Evolutionary conservation across 2,797 vertebrate species (phyloP), one percentile per base, ranked within the genome.

Genomic region (Nasua narica): DNA sequence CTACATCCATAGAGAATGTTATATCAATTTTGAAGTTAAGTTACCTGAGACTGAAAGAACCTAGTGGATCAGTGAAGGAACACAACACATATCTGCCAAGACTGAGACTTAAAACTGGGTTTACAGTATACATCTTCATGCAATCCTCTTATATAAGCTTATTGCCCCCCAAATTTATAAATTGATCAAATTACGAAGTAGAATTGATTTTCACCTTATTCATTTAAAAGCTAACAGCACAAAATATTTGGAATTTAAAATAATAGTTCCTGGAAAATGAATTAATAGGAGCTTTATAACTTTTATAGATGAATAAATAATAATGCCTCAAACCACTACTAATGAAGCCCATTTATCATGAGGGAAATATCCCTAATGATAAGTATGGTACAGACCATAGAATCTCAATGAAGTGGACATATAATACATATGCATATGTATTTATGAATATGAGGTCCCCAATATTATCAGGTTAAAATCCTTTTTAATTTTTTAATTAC

Each of bases 271-370:
- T 94, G n/a, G 35, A 95, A 74, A 96, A 19, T 94, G 21, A 54
- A 97, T 96, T 94, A 89, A 85, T 46, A 76, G 87, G 92, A 93
- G 74, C 23, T 91, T 54, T 74, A 37, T 97, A 95, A 95, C 78
- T 15, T 77, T 9, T 13, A 76, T 15, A 96, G 85, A 89, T 94
- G n/a, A 97, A 97, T 97, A 96, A 96, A 97, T 96, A 87, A 95
- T 79, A 83, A 93, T 52, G 90, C 94, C 35, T 79, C 67, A 88
- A 96, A 94, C 79, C 25, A 65, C 86, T 91, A 91, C 70, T 90
- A 97, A 85, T 95, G 97, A 98, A 96, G 70, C 72, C 43, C 12
- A 69, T 96, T 98, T 93, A 91, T 98, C 72, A 92, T 96, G 65
- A 88, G 79, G 82, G 91, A 97, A 87, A 91, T 95, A 35, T 90